These are phyloP conservation scores for Tachuris rubrigastra DNA, from an alignment of 2,113 vertebrate genomes.

Conservation along the genomic window DNA sequence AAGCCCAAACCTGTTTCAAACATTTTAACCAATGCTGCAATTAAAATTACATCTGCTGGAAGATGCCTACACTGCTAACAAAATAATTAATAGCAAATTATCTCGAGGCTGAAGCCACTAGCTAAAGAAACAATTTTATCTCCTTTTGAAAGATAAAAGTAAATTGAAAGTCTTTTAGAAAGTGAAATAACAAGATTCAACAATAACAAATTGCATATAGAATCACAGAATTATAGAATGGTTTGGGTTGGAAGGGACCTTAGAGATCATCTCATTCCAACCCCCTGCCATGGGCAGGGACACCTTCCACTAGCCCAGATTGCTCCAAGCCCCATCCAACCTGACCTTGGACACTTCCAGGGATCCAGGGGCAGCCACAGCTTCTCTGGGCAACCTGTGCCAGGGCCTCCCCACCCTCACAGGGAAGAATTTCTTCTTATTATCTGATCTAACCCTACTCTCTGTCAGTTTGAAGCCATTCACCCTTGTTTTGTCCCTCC, in stretches of 20 bases:
- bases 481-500: too few species aligned
- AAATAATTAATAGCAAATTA: not conserved
- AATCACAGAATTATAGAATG: not conserved
- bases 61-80: not conserved
- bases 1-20: not conserved
- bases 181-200: not conserved
- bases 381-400: not conserved
- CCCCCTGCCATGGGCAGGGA: not conserved
- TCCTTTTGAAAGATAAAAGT: slow-evolving; percentile 8
- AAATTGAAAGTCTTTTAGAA: not conserved
- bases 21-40: not conserved
- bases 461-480: not conserved
- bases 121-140: not conserved
- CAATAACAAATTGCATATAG: not conserved
- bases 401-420: not conserved
- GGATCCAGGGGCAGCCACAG: not conserved
- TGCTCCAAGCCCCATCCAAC: not conserved
- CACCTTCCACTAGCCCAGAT: not conserved
- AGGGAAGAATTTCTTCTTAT: not conserved
- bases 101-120: not conserved
- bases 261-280: not conserved
- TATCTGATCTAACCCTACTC: fast-evolving
- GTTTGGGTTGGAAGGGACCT: not conserved
- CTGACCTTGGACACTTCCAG: not conserved
- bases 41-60: not conserved